Evolutionary conservation across 2,113 vertebrate species (phyloP), one percentile per base, ranked within the genome.

Genomic region (Tupaia chinensis): DNA sequence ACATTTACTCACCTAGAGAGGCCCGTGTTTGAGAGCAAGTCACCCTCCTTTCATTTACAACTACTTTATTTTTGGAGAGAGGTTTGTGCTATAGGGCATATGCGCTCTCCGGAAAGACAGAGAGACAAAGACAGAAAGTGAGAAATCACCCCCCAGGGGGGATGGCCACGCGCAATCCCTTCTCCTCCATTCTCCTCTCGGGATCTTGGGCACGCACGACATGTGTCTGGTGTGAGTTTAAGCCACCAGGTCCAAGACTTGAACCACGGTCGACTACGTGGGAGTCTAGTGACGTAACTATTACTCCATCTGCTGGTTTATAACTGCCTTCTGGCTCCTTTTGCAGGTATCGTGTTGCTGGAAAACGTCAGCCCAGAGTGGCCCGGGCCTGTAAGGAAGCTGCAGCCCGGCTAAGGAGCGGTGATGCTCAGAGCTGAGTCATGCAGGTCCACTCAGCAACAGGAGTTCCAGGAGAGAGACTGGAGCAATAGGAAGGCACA

Each of bases 31-130:
- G 32, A 92, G 78, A 60, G 32, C 34, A 92, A 85, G n/a, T 54
- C n/a, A 76, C 69, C 66, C 89, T 89, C 32, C 44, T 93, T 92
- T 90, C n/a, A 7, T 56, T 89, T 29, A 95, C 19, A 70, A 58
- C 14, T 32, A 54, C 44, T 23, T 65, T 56, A 6, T 53, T 85
- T 60, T 69, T n/a, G 13, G 8, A 72, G 66, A 15, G 12, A 14
- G 58, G 58, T 15, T 60, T 12, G 7, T 60, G 15, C 12, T 60
- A 60, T 15, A 60, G 58, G 58, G 58, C 44, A 44, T 44, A 44
- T 44, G 44, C 44, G 44, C 44, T 44, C 44, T 44, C 44, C 44
- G 44, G 44, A 44, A 44, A 44, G 44, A 44, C 44, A 44, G 44
- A 44, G 44, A 44, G 44, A 44, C 44, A 44, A 3, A 44, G 44